Conservation (phyloP, 1,140 invertebrate genomes). For the Trinorchestia longiramus region DNA sequence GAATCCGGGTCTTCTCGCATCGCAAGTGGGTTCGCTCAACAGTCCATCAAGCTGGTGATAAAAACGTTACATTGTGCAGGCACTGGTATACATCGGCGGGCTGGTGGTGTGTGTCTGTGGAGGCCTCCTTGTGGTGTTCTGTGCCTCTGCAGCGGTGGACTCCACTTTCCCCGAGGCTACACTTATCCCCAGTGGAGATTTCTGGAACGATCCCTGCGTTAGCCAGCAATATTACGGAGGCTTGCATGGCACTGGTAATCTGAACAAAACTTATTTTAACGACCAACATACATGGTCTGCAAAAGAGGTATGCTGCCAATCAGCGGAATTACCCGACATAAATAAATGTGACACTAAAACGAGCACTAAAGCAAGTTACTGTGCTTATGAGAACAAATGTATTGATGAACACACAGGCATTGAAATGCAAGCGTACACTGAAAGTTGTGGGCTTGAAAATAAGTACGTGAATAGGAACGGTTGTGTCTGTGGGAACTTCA, state of each 20-base stretch:
- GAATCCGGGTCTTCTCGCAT: too few species aligned
- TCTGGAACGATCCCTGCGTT: background rate
- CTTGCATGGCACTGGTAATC: background rate
- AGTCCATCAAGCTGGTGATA: too few species aligned
- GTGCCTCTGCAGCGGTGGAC: background rate
- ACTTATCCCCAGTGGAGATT: background rate
- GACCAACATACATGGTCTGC: background rate
- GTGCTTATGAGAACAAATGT: background rate
- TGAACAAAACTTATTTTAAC: background rate
- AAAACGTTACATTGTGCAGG: background rate
- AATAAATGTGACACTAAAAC: background rate
- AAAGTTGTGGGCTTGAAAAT: background rate
- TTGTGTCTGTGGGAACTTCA: background rate
- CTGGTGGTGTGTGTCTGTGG: background rate
- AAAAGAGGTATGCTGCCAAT: background rate
- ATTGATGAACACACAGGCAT: background rate
- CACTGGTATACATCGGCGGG: background rate
- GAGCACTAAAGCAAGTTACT: background rate
- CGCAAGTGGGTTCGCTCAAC: too few species aligned
- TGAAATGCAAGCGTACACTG: background rate
- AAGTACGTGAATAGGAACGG: background rate
- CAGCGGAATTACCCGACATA: background rate
- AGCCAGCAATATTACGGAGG: background rate
- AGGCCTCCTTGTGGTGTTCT: slow-evolving; percentile 19
- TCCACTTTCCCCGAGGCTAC: background rate